Evolutionary conservation across 2,797 vertebrate genomes (phyloP).

Genomic region (Alauda arvensis): DNA sequence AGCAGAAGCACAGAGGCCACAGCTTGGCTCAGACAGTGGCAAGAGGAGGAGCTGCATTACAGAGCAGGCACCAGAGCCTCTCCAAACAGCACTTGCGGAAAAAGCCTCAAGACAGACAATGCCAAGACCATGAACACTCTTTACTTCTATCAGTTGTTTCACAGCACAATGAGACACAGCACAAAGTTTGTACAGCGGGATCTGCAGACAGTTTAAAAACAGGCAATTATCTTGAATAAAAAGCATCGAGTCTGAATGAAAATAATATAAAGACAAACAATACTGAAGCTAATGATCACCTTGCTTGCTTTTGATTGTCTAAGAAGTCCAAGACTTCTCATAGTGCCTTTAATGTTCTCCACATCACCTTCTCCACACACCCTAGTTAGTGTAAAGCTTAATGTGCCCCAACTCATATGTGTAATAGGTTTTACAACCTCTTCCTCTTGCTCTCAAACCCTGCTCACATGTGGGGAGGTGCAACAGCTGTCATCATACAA

Average conservation of each 20-base stretch:
- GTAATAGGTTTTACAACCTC: neutral
- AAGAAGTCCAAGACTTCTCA: neutral
- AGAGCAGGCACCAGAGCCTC: constrained; percentile 5
- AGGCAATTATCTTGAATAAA: constrained; percentile 39
- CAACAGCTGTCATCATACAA: neutral
- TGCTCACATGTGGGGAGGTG: neutral
- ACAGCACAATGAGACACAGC: constrained; percentile 53
- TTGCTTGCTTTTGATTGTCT: constrained; percentile 9
- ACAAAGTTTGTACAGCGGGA: constrained; percentile 47
- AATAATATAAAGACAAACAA: constrained; percentile 33
- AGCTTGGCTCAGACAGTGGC: neutral
- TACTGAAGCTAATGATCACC: constrained; percentile 1
- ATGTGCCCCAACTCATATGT: neutral
- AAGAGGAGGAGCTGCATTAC: neutral
- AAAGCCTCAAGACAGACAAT: constrained; percentile 55
- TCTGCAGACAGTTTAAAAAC: constrained; percentile 47
- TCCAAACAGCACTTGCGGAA: constrained; percentile 28
- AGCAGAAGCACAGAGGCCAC: neutral
- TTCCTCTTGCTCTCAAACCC: neutral
- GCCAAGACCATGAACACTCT: constrained; percentile 51
- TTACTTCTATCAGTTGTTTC: constrained; percentile 58
- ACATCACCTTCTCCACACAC: neutral
- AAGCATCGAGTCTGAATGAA: constrained; percentile 15
- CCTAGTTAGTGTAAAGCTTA: neutral
- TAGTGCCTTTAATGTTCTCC: neutral